Evolutionary conservation across 2,888 invertebrate genomes (phyloP), one percentile per base, ranked within the genome.

Genomic region (Stenotaenia linearis): DNA sequence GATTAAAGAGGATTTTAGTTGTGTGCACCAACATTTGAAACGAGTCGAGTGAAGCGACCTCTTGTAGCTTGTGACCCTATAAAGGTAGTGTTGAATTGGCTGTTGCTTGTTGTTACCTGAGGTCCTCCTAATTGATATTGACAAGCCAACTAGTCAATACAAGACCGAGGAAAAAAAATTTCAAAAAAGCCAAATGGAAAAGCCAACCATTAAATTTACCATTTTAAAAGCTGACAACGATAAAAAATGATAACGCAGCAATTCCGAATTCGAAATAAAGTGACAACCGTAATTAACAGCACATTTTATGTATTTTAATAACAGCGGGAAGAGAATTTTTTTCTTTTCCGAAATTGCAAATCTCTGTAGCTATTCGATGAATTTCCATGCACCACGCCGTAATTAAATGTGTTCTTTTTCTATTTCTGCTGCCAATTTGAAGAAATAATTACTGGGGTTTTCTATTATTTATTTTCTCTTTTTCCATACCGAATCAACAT

Each of bases 21-120:
- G 69, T 69, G 69, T 69, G 69, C 69, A 69, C 69, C 28, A 69
- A 69, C 69, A 69, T 69, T 69, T 69, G 69, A 28, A 69, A 69
- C 69, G 69, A 69, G 69, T 69, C 69, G n/a, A 69, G 69, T 69
- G 69, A 69, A 69, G 69, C 69, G 69, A 69, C 69, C 69, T 69
- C 69, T 28, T 69, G 69, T 69, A 69, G 69, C 69, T 69, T 69
- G 69, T 69, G 69, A 69, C 69, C 69, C 69, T 69, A 23, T 69
- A 69, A 69, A 69, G 69, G 69, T 69, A 69, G 69, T 28, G 69
- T 69, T 69, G 69, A 69, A 69, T 69, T 69, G 69, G 69, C 69
- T 28, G 69, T 69, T 69, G 69, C 28, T 69, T 69, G 69, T 69
- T 69, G 69, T 69, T 69, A 69, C 69, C 69, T 69, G 69, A 25